phyloP scores from a whole-genome alignment of 2,888 invertebrate genomes.

The Drosophila pullipes region DNA sequence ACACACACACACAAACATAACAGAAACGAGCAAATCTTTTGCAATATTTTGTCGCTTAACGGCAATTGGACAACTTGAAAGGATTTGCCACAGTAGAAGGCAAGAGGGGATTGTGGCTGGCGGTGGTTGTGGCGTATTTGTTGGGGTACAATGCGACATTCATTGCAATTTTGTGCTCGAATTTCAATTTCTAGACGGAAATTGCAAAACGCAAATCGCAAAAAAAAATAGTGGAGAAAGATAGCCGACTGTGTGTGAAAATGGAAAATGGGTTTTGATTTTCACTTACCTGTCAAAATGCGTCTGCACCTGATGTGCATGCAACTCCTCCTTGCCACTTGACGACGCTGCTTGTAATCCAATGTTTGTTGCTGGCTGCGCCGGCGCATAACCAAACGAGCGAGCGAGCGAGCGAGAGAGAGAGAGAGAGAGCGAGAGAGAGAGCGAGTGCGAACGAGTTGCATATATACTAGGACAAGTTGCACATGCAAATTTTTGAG shows the following conservation, averaged over 20 bases:
- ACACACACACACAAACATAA: background rate
- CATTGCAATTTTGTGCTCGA: constrained; percentile 27
- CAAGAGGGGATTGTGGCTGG: no score
- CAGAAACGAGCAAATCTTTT: constrained; percentile 31
- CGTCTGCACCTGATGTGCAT: constrained; percentile 1
- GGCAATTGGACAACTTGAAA: constrained; percentile 51
- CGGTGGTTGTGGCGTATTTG: background rate
- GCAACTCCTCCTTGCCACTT: constrained; percentile 2
- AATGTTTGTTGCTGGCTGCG: constrained; percentile 25
- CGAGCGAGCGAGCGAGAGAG: background rate
- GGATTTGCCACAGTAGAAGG: constrained; percentile 20
- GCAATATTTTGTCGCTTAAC: constrained; percentile 41
- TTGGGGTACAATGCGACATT: background rate
- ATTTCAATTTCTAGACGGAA: constrained; percentile 43
- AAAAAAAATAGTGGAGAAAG: background rate
- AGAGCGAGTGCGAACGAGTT: constrained; percentile 10
- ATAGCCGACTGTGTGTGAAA: background rate
- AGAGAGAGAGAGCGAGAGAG: background rate
- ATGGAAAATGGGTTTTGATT: constrained; percentile 19
- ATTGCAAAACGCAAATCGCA: constrained; percentile 36
- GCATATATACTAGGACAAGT: background rate
- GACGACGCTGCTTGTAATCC: constrained; percentile 32
- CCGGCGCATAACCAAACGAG: constrained; percentile 7
- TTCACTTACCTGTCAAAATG: constrained; percentile 50
- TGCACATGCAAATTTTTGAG: constrained; percentile 24